Base-by-base conservation (phyloP, 2,888 invertebrate species). In the Pyrrhopygopsis socrates region DNA sequence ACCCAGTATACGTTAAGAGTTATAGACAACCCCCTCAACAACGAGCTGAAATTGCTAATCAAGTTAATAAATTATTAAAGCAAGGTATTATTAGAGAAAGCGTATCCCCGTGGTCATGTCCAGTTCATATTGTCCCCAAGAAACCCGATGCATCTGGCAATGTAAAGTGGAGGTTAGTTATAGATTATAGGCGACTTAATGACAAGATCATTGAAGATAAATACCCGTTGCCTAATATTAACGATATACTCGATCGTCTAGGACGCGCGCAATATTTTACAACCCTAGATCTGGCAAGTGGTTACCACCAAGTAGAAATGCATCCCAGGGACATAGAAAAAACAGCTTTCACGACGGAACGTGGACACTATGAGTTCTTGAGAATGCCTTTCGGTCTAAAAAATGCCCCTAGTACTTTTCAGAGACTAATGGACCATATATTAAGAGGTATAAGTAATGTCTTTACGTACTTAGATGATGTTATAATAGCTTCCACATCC, bases 311-410 rank as follows among this genome's bases (percentile, higher is more conserved):
- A 58, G 67, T 88, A 24, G 83, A 88, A 78, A 83, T 88, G 73
- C n/a, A 85, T 15, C 70, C 87, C n/a, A 73, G 84, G 22, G 93
- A 94, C 38, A 65, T 87, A 24, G 82, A 75, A n/a, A 94, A 94
- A 86, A 95, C 95, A 0, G 93, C 93, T 0, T 94, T 95, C 58
- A 86, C 63, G 0, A 91, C 91, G 11, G 75, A 83, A 41, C 1
- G 84, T n/a, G 95, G 95, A 15, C 95, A 96, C 45, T 95, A 93
- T 30, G 95, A 95, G 82, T 95, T 94, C 22, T 41, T 93, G 0
- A 86, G 95, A 83, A 95, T 95, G 95, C 95, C 95, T 0, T 95
- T 95, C 75, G 95, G 95, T 6, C 30, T 95, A 2, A 34, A 34
- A 34, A 34, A 34, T 34, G 34, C 34, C 34, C 95, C 95, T 0